Evolutionary conservation across 2,113 vertebrate species (phyloP), one percentile per base, ranked within the genome.

Genomic region (Eulemur macaco): DNA sequence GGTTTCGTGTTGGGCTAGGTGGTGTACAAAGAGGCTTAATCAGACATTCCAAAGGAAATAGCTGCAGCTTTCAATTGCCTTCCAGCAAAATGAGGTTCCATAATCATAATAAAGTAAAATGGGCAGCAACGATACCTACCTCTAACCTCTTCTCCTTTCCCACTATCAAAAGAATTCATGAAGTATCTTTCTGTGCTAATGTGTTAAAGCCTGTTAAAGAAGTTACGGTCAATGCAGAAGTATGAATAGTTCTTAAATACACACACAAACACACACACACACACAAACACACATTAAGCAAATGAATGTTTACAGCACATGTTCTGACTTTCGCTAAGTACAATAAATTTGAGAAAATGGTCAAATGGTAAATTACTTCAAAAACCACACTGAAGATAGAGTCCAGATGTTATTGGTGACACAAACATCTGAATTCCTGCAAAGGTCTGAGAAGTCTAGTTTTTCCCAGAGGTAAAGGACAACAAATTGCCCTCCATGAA

Each of bases 301-400:
- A 83, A 83, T 50, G 27, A 81, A 45, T 86, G 17, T 73, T 71
- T 45, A 64, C 12, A 63, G 34, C 15, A 82, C n/a, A 10, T 60
- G 21, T 74, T 90, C 82, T 77, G 54, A 95, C 88, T 91, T 80
- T 84, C 31, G 85, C 84, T 73, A 94, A 47, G 15, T 56, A 20
- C 80, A 60, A 85, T 50, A 60, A 11, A 63, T 93, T 88, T 84
- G 47, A 77, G 71, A 91, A 89, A 63, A 63, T 80, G 21, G 11
- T 52, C 56, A 94, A 81, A 85, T 86, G 50, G 29, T 69, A 68
- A 78, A 74, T 87, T 76, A 83, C 34, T 54, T 63, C 27, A 39
- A 23, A 83, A 87, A 27, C 21, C 47, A 88, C 39, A 73, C 4
- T 60, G 85, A 82, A 27, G 45, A 68, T 23, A 54, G 47, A 39